phyloP scores from a whole-genome alignment of 1,140 invertebrate genomes.

The Physella acuta region DNA sequence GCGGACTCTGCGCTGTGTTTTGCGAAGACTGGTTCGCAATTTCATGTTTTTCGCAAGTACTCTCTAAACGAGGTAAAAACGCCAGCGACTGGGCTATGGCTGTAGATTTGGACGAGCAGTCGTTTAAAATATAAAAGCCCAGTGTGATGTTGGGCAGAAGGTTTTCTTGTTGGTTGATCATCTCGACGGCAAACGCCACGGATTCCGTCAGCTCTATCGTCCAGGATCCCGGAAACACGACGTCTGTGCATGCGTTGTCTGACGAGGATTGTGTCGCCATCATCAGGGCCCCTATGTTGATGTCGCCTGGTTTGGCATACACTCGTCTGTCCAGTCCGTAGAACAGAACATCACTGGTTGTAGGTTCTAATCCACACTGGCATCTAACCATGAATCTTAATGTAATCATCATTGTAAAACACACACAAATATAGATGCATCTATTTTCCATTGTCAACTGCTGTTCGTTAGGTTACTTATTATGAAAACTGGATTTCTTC shows the following conservation, averaged over 20 bases:
- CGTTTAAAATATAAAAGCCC: conserved; percentile 32
- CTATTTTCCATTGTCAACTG: no score
- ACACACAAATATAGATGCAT: no score
- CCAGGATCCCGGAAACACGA: neutral
- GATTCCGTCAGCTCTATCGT: conserved; percentile 31
- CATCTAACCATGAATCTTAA: no score
- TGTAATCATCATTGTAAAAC: no score
- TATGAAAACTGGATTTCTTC: no score
- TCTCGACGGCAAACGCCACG: conserved; percentile 31
- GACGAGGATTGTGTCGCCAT: neutral
- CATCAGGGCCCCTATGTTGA: conserved; percentile 8
- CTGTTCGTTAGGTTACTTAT: no score
- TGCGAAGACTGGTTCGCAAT: neutral
- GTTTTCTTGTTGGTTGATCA: conserved; percentile 26
- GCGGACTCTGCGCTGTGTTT: neutral
- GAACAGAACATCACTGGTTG: no score
- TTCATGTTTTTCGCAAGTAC: neutral
- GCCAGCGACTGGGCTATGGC: conserved; percentile 32
- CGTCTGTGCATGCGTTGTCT: neutral
- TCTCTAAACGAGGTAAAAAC: conserved; percentile 25
- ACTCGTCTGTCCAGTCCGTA: no score
- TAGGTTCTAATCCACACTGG: no score
- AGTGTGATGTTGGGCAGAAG: conserved; percentile 34
- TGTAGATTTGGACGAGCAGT: conserved; percentile 28
- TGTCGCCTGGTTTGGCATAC: neutral